phyloP scores from a whole-genome alignment of 2,888 invertebrate species.

The Baccha elongata region DNA sequence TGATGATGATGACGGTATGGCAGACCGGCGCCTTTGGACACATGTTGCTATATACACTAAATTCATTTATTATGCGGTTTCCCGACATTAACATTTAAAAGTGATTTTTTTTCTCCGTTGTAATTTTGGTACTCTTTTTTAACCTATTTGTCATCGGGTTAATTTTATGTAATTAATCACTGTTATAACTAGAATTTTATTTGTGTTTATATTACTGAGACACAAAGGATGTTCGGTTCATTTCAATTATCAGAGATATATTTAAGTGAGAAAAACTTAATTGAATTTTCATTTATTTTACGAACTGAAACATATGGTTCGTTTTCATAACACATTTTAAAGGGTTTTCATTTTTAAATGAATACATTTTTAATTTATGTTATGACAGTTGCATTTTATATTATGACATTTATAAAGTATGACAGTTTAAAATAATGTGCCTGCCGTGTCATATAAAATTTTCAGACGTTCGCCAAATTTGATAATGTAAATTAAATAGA shows the following conservation, averaged over 20 bases:
- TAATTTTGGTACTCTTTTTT: constrained; percentile 9
- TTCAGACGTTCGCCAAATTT: neutral
- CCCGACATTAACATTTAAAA: constrained; percentile 32
- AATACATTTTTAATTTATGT: constrained; percentile 7
- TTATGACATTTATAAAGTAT: neutral
- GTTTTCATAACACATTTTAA: neutral
- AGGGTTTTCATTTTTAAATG: constrained; percentile 4
- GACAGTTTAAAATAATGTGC: neutral
- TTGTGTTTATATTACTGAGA: neutral
- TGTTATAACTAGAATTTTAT: constrained; percentile 9
- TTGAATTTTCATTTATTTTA: neutral
- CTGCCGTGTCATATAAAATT: neutral
- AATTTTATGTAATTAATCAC: constrained; percentile 60
- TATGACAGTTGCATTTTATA: neutral
- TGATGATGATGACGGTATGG: neutral
- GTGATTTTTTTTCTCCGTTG: constrained; percentile 14
- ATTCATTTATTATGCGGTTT: constrained; percentile 41
- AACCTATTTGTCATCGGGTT: constrained; percentile 49
- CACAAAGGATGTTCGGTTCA: neutral
- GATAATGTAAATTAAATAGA: neutral
- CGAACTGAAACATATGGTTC: neutral
- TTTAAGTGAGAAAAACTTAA: neutral
- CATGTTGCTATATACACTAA: neutral
- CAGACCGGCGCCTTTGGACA: neutral
- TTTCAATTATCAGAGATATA: neutral